phyloP scores from a whole-genome alignment of 1,140 invertebrate species.

The Apis laboriosa region DNA sequence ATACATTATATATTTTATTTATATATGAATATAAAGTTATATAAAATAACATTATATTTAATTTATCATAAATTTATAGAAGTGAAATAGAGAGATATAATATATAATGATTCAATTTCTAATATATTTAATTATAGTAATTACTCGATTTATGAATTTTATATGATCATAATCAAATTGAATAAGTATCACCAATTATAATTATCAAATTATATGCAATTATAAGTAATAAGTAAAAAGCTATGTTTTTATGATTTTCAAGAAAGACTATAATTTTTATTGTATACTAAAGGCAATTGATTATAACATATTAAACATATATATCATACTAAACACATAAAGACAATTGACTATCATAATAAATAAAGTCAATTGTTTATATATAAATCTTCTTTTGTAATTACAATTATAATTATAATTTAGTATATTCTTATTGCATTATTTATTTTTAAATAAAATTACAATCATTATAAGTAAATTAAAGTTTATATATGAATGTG shows the following conservation, averaged over 20 bases:
- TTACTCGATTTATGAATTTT: not conserved
- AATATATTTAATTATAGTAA: not conserved
- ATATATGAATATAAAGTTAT: not conserved
- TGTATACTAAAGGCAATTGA: too few species aligned
- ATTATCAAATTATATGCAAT: not conserved
- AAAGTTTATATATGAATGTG: too few species aligned
- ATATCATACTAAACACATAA: too few species aligned
- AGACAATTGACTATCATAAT: too few species aligned
- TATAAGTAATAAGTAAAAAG: not conserved
- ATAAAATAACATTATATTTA: not conserved
- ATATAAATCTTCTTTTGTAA: too few species aligned
- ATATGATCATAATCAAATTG: not conserved
- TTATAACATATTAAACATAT: too few species aligned
- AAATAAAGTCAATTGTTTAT: too few species aligned
- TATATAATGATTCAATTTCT: not conserved
- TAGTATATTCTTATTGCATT: too few species aligned
- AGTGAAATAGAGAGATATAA: not conserved
- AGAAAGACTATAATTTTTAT: not conserved
- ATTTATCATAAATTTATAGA: not conserved
- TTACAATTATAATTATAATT: too few species aligned
- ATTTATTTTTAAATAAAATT: too few species aligned
- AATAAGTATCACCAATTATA: not conserved
- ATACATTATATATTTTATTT: too few species aligned
- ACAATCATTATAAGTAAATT: too few species aligned
- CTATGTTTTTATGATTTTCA: not conserved